A percentile compares a stretch with the other conserved stretches of the same genome.
These are phyloP conservation scores for Nibea coibor DNA, from an alignment of 2,113 vertebrate species.

Conservation along the genomic window DNA sequence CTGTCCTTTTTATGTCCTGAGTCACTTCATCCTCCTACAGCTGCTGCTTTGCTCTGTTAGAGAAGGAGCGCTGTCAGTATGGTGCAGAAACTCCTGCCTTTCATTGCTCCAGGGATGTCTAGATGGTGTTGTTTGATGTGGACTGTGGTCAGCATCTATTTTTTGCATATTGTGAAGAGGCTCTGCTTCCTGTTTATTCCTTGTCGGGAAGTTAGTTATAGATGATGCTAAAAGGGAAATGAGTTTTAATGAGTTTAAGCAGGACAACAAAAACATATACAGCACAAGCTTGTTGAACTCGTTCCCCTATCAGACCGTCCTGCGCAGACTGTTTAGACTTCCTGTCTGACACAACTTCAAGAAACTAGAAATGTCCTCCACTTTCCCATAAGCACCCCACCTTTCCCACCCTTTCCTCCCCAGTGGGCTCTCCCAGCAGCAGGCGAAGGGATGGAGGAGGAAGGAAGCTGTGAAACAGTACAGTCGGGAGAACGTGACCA, in stretches of 20 bases:
- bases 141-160: not conserved
- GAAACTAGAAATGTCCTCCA: constrained; percentile 17
- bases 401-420: constrained; percentile 55
- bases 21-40: constrained; percentile 40
- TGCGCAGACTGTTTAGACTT: constrained; percentile 8
- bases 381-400: constrained; percentile 36
- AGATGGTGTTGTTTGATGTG: constrained; percentile 27
- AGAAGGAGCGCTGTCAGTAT: constrained; percentile 24
- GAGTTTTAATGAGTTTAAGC: constrained; percentile 2
- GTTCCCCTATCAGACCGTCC: not conserved
- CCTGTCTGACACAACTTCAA: constrained; percentile 36
- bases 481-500: not conserved
- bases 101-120: not conserved
- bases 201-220: constrained; percentile 4
- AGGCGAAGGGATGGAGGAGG: constrained; percentile 34
- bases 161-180: constrained; percentile 2
- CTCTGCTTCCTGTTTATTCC: constrained; percentile 63
- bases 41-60: constrained; percentile 41
- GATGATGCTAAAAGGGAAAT: constrained; percentile 13
- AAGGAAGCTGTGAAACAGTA: constrained; percentile 52
- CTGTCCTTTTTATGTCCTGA: constrained; percentile 35
- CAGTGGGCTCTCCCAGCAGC: not conserved
- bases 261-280: not conserved
- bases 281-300: not conserved
- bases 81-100: constrained; percentile 27